A percentile compares a stretch with the other conserved stretches of the same genome.
Evolutionary conservation across 2,113 vertebrate species (phyloP).

Genomic region (Cynoglossus semilaevis): DNA sequence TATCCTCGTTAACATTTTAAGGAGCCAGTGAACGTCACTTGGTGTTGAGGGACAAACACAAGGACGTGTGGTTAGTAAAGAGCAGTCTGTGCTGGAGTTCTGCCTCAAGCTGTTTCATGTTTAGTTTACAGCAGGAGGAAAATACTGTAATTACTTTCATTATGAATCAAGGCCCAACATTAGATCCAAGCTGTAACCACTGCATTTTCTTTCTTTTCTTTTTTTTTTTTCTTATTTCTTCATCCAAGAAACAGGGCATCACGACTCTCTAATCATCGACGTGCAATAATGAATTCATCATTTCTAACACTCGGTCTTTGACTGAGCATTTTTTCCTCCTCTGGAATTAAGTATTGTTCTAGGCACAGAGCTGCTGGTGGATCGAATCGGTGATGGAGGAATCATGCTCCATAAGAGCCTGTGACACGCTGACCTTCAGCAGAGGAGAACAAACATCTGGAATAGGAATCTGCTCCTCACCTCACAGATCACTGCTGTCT

Average conservation of each 20-base stretch:
- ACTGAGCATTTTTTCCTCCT: constrained; percentile 37
- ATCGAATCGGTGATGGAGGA: constrained; percentile 36
- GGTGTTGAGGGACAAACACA: constrained; percentile 37
- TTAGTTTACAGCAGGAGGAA: neutral
- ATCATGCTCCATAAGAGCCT: constrained; percentile 52
- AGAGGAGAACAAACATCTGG: constrained; percentile 74
- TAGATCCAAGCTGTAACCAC: constrained; percentile 7
- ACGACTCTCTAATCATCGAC: constrained; percentile 26
- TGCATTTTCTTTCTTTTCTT: too few species aligned
- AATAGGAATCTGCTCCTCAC: constrained; percentile 57
- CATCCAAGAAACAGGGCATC: constrained; percentile 7
- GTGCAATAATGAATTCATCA: constrained; percentile 36
- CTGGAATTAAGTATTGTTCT: constrained; percentile 57
- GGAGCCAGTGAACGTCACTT: constrained; percentile 53
- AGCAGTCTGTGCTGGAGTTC: constrained; percentile 1
- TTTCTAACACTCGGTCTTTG: constrained; percentile 50
- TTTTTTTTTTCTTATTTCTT: constrained; percentile 20
- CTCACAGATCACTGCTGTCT: constrained; percentile 30
- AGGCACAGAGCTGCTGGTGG: constrained; percentile 32
- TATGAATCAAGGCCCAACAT: constrained; percentile 4
- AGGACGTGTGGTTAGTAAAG: constrained; percentile 14
- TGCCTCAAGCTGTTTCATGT: constrained; percentile 10
- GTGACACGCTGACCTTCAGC: constrained; percentile 53
- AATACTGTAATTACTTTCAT: constrained; percentile 5
- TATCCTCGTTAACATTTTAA: constrained; percentile 68